Evolutionary conservation across 2,113 vertebrate genomes (phyloP).

Genomic region (Sula dactylatra): DNA sequence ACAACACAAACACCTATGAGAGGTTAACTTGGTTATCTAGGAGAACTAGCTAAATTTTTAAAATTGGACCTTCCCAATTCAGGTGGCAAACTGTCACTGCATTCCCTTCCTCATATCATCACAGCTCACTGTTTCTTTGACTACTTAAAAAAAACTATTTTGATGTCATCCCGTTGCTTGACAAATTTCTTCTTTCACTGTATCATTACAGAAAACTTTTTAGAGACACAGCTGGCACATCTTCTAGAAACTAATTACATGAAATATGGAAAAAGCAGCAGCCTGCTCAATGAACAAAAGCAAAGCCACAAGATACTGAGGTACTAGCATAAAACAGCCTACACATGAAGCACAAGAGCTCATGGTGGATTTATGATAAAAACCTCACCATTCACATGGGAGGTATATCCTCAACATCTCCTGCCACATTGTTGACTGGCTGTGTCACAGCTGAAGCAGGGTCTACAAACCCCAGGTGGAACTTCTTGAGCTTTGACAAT

Average conservation of each 20-base stretch:
- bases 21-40: background rate
- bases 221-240: background rate
- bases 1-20: background rate
- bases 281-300: background rate
- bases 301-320: background rate
- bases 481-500: background rate
- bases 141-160: background rate
- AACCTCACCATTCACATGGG: background rate
- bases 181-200: background rate
- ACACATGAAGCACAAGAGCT: background rate
- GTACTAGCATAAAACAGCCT: background rate
- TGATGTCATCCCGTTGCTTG: background rate
- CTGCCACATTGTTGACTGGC: background rate
- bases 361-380: background rate
- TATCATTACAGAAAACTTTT: background rate
- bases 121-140: background rate
- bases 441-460: background rate
- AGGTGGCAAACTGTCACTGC: background rate
- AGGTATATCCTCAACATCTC: background rate
- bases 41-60: background rate
- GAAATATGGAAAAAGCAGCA: background rate
- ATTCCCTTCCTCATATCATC: background rate
- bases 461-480: background rate
- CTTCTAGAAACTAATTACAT: background rate
- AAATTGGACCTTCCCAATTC: background rate